Base-by-base conservation (phyloP, 2,888 invertebrate genomes). In the Andrena bucephala region DNA sequence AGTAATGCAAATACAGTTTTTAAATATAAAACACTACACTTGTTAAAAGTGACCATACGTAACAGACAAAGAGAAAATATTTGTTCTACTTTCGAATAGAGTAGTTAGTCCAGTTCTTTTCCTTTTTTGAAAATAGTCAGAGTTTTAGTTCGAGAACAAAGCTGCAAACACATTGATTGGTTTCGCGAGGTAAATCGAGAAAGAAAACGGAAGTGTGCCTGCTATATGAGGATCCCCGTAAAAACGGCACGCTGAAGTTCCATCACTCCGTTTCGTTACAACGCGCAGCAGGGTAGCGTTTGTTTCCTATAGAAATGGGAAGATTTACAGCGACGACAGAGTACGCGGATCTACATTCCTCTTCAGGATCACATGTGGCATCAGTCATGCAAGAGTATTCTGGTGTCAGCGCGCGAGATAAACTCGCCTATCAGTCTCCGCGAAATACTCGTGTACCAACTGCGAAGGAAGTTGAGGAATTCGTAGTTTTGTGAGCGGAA, bases 361-460 rank as follows among this genome's bases (percentile, higher is more conserved):
- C 73, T 81, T 77, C 82, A 27, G 69, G 71, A 79, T 68, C 73
- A 57, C 77, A 65, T 54, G 76, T 33, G 62, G 72, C 71, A 71
- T 73, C 81, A 74, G 72, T 79, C 85, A 82, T 77, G 68, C 83
- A 48, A 62, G 66, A 57, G 65, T 70, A 77, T 77, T 60, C 80
- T 57, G 42, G 48, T 72, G 81, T 72, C 81, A 69, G 72, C 81
- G 71, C 60, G 70, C 76, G 63, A 76, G 82, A 81, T 81, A 81
- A 83, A 83, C 71, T 81, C 74, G 62, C 70, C 69, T 81, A 82
- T 81, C 83, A 50, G 68, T 81, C 76, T 65, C 73, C 57, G 81
- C 74, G 69, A 29, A 66, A 48, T 74, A 65, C 81, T 70, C 69
- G 80, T 79, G 68, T 54, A 71, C 79, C 70, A 54, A 78, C 36